These are phyloP conservation scores for Drosophila arawakana DNA, from an alignment of 1,140 invertebrate genomes.

Conservation along the genomic window DNA sequence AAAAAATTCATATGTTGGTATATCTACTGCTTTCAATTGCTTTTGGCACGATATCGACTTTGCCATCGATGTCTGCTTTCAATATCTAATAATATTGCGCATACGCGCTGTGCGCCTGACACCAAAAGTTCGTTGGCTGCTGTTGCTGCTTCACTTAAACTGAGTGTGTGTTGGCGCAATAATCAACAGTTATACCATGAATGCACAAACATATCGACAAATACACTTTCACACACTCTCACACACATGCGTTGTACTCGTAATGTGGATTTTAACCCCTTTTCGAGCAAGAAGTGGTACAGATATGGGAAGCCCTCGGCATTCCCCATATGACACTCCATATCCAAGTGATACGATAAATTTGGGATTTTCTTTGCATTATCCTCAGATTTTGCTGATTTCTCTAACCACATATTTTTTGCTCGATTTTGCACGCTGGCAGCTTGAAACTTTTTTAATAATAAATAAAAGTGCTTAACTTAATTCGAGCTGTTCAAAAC, in stretches of 20 bases:
- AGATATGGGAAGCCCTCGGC: slow-evolving; percentile 15
- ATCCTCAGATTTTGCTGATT: slow-evolving; percentile 75
- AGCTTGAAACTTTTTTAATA: slow-evolving; percentile 78
- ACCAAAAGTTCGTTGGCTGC: slow-evolving; percentile 30
- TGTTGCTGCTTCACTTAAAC: slow-evolving; percentile 67
- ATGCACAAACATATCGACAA: slow-evolving; percentile 63
- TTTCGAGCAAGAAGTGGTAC: slow-evolving; percentile 16
- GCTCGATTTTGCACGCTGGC: slow-evolving; percentile 23
- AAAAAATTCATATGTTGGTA: slow-evolving; percentile 77
- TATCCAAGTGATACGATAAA: slow-evolving; percentile 77
- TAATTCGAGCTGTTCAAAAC: slow-evolving; percentile 67
- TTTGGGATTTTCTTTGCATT: slow-evolving; percentile 79
- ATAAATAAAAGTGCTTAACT: slow-evolving; percentile 82
- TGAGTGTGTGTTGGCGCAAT: slow-evolving; percentile 80
- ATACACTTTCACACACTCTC: slow-evolving; percentile 21
- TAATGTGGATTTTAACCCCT: slow-evolving; percentile 76
- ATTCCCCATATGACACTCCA: slow-evolving; percentile 63
- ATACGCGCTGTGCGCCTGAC: slow-evolving; percentile 69
- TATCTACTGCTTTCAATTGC: slow-evolving; percentile 75
- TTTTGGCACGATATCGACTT: slow-evolving; percentile 52
- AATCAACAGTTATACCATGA: slow-evolving; percentile 82
- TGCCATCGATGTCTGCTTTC: slow-evolving; percentile 74
- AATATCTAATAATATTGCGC: slow-evolving; percentile 81
- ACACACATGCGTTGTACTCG: slow-evolving; percentile 44
- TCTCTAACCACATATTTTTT: slow-evolving; percentile 41